Base-by-base conservation (phyloP, 2,113 vertebrate species). In the Rousettus leschenaultii region DNA sequence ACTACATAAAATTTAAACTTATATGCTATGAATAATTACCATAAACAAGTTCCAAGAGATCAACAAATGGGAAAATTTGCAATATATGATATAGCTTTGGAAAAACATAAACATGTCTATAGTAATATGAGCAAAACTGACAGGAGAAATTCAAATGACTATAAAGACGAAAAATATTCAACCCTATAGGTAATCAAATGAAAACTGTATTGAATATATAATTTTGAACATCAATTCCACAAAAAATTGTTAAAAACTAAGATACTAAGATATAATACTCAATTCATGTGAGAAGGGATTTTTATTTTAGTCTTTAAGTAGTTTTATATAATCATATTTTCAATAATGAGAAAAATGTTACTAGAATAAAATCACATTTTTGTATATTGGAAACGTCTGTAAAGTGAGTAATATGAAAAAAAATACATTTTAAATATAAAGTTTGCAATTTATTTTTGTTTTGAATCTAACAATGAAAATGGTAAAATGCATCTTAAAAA, bases 161-260 rank as follows among this genome's bases (percentile, higher is more conserved):
- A 91, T 45, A 91, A 73, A 91, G 21, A 6, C 59, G 30, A 59
- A 51, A 66, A 61, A 43, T 48, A 65, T 8, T 93, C 55, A 84
- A 55, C 8, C 26, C 87, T 83, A 79, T 22, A 89, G 68, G 9
- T 75, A 91, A 88, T 79, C 35, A 93, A 96, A 63, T 66, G 21
- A 43, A 86, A 79, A 95, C 45, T 45, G 73, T 55, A 57, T 40
- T 89, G 30, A 94, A 94, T 38, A 92, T 89, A 65, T 74, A 53
- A 77, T 61, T 87, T 84, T 93, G 63, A 24, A n/a, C 66, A 68
- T 57, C 33, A 83, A 70, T 61, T 93, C 30, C 86, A 73, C 1
- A 66, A 48, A 65, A 85, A 30, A 48, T 51, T 61, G 22, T 26
- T 7, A 6, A 82, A 74, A 75, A 43, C 43, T 40, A 40, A 40